These are phyloP conservation scores for Calcarius lapponicus DNA, from an alignment of 2,797 vertebrate species.

Conservation along the genomic window DNA sequence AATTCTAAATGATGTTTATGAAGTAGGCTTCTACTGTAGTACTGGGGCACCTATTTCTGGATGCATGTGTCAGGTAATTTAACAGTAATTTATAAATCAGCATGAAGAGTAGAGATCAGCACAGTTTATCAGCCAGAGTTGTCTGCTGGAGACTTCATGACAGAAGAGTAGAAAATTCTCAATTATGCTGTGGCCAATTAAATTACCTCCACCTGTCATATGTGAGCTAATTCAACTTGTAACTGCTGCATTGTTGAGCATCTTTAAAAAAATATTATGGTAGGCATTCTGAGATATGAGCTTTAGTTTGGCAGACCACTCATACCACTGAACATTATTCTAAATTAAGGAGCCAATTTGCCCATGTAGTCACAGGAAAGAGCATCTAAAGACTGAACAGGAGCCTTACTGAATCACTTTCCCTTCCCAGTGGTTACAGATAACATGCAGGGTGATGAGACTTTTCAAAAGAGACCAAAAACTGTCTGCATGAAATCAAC, in stretches of 20 bases:
- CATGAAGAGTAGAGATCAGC: neutral
- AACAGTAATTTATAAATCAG: constrained; percentile 20
- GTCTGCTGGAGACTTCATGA: neutral
- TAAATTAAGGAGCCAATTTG: neutral
- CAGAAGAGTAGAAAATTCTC: neutral
- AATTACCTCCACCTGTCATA: neutral
- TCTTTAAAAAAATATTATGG: neutral
- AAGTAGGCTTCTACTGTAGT: neutral
- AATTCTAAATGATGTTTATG: neutral
- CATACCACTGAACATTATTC: neutral
- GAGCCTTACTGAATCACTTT: neutral
- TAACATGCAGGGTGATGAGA: neutral
- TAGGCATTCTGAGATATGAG: neutral
- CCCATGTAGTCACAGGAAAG: neutral
- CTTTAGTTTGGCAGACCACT: neutral
- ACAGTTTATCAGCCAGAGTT: neutral
- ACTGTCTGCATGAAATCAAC: neutral
- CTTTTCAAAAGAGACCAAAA: neutral
- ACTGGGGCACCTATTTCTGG: neutral
- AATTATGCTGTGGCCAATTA: neutral
- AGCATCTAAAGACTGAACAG: neutral
- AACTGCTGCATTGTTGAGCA: neutral
- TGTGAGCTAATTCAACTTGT: neutral
- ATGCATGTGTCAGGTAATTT: neutral
- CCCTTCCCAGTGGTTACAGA: neutral